Conservation (phyloP, 2,113 vertebrate genomes). For the Peromyscus californicus region DNA sequence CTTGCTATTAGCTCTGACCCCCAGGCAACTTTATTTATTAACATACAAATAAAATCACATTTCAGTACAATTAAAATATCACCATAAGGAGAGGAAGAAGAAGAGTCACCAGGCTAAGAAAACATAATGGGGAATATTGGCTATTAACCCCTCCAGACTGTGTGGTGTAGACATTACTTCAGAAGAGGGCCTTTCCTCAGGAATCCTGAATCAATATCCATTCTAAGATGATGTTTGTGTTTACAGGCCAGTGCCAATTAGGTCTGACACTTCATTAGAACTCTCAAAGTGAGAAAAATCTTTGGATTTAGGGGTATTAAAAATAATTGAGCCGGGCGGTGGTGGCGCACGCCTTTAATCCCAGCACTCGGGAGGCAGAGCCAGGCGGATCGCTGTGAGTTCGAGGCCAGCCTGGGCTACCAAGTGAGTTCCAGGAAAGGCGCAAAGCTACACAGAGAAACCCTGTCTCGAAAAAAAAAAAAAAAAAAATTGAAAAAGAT, state of each 20-base stretch:
- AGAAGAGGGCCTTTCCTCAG: neutral
- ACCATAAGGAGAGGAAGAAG: neutral
- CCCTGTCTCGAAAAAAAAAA: too few relatives aligned
- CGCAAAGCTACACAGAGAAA: too few relatives aligned
- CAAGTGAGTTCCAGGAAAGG: too few relatives aligned
- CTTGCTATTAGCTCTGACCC: too few relatives aligned
- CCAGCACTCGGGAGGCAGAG: too few relatives aligned
- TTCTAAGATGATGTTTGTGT: constrained; percentile 1
- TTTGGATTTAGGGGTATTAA: neutral
- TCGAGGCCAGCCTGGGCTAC: too few relatives aligned
- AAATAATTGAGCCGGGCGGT: too few relatives aligned
- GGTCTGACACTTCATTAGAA: neutral
- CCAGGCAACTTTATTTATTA: too few relatives aligned
- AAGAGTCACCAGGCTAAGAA: neutral
- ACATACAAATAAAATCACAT: too few relatives aligned
- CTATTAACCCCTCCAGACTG: neutral
- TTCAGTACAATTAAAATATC: too few relatives aligned
- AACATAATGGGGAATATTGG: neutral
- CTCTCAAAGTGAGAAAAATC: neutral
- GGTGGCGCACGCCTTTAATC: too few relatives aligned
- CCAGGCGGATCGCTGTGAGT: too few relatives aligned
- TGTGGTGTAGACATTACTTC: neutral
- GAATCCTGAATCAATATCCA: neutral
- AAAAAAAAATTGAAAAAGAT: neutral
- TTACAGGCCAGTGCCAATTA: neutral